These are phyloP conservation scores for Isichthys henryi DNA, from an alignment of 2,113 vertebrate genomes.

Conservation along the genomic window DNA sequence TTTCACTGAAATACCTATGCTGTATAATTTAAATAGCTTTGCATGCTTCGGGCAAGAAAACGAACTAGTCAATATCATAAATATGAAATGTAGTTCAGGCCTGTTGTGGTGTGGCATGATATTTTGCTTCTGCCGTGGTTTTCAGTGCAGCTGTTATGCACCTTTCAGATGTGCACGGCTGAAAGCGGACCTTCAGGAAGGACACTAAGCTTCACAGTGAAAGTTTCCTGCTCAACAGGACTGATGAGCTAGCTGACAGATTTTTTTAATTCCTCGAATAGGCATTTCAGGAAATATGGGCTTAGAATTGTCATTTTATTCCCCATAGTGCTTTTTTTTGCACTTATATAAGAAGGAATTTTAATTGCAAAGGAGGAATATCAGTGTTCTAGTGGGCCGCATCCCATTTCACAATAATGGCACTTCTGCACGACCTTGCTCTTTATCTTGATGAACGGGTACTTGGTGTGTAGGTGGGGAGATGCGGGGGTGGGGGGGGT, in stretches of 20 bases:
- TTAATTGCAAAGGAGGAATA: not conserved
- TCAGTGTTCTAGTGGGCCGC: not conserved
- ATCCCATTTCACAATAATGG: not conserved
- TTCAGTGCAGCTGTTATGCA: not conserved
- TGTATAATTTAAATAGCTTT: not conserved
- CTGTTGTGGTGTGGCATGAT: not conserved
- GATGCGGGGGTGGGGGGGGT: conserved; percentile 3
- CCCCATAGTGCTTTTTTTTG: not conserved
- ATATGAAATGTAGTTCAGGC: not conserved
- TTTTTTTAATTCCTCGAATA: not conserved
- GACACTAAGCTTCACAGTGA: not conserved
- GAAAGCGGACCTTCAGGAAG: not conserved
- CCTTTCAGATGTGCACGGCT: not conserved
- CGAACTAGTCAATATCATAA: not conserved
- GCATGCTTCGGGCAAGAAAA: not conserved
- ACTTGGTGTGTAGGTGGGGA: conserved; percentile 5
- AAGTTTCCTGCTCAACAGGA: not conserved
- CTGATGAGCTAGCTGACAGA: not conserved
- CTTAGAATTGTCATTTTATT: not conserved
- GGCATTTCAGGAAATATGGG: not conserved
- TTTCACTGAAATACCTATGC: not conserved
- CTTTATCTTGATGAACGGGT: not conserved
- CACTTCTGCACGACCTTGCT: not conserved
- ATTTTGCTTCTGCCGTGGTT: not conserved
- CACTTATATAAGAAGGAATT: not conserved